Conservation (phyloP, 2,113 vertebrate genomes). For the Emydura subglobosa region DNA sequence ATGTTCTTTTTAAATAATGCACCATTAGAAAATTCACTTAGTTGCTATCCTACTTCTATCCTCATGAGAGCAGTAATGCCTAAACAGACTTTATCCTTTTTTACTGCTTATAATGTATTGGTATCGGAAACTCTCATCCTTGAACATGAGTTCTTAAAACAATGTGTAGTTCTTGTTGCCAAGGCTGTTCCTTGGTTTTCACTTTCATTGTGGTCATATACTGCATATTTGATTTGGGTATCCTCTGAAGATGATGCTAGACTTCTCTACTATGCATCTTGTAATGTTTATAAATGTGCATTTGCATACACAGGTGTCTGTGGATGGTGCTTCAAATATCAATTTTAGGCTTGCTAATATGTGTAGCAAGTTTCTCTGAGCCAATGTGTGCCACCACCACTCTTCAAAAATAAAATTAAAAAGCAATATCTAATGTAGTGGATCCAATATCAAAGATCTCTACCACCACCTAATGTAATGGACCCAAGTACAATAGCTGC, state of each 20-base stretch:
- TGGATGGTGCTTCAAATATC: not conserved
- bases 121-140: not conserved
- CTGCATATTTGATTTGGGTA: not conserved
- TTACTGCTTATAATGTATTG: not conserved
- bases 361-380: not conserved
- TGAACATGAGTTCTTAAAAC: not conserved
- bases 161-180: not conserved
- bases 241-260: not conserved
- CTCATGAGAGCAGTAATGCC: not conserved
- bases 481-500: not conserved
- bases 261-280: not conserved
- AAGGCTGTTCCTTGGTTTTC: not conserved
- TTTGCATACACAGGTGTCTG: not conserved
- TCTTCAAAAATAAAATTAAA: not conserved
- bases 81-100: not conserved
- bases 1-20: not conserved
- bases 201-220: not conserved
- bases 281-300: not conserved
- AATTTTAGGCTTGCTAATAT: not conserved
- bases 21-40: not conserved
- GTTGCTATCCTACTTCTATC: not conserved
- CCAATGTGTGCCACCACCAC: not conserved
- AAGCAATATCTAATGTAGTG: not conserved
- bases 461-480: not conserved
- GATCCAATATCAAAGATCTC: not conserved